These are phyloP conservation scores for Coenonympha arcania DNA, from an alignment of 2,888 invertebrate species.

Conservation along the genomic window DNA sequence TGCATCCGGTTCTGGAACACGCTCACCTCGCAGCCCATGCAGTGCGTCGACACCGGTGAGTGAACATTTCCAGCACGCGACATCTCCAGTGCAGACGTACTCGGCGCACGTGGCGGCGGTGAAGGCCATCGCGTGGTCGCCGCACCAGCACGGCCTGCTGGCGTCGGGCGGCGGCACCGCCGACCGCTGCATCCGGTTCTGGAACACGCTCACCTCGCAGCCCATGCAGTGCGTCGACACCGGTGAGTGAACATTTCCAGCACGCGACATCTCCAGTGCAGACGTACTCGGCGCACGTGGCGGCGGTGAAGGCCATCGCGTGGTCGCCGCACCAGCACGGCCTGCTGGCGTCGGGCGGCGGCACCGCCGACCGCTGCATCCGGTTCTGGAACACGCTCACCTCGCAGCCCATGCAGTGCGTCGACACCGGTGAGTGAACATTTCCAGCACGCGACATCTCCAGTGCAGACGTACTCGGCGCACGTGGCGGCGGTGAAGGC, in stretches of 20 bases:
- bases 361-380: slow-evolving; percentile 97
- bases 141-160: slow-evolving; percentile 96
- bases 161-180: slow-evolving; percentile 99
- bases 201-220: slow-evolving; percentile 98
- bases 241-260: slow-evolving; percentile 58
- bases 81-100: slow-evolving; percentile 94
- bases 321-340: slow-evolving; percentile 99
- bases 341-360: slow-evolving; percentile 96
- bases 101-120: slow-evolving; percentile 97
- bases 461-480: slow-evolving; percentile 96
- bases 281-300: slow-evolving; percentile 96
- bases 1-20: no score
- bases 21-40: no score
- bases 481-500: slow-evolving; percentile 99
- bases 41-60: no score
- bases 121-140: slow-evolving; percentile 99
- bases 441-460: slow-evolving; percentile 83
- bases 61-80: slow-evolving; percentile 86
- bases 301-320: slow-evolving; percentile 98
- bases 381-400: slow-evolving; percentile 99
- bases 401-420: slow-evolving; percentile 97
- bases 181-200: slow-evolving; percentile 96
- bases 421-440: slow-evolving; percentile 84
- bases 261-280: slow-evolving; percentile 83
- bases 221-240: slow-evolving; percentile 99